Evolutionary conservation across 2,797 vertebrate genomes (phyloP), one percentile per base, ranked within the genome.

Genomic region (Danio albolineatus): DNA sequence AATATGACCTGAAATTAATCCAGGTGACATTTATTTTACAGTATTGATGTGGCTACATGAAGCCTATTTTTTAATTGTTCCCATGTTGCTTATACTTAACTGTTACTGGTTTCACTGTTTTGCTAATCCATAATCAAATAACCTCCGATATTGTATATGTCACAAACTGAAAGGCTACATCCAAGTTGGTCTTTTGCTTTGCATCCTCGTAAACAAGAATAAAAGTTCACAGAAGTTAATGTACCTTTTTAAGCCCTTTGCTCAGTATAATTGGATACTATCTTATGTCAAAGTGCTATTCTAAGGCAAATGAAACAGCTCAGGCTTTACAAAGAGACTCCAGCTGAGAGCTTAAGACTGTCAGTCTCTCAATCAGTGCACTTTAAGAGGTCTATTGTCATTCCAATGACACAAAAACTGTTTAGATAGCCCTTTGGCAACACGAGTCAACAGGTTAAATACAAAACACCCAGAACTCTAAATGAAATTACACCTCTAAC

Each of bases 321-420:
- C 57, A 66, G 57, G 9, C 59, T 51, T 38, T 54, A 91, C 89
- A 91, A 93, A 84, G 71, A 89, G 74, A 61, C 64, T 82, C 91
- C 89, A 92, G 88, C 89, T 89, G 90, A 86, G 86, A 85, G 66
- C 79, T 81, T 85, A 54, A 82, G 81, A 82, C 61, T 44, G 28
- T 81, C 76, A 86, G 75, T 82, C 80, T 76, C 66, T 73, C 72
- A 48, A 78, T 85, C 81, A 79, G 64, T 57, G 51, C 84, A 76
- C 12, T 84, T 84, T 86, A 86, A 89, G 83, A 85, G 84, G 65
- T 81, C 82, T 83, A 86, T 89, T 92, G 91, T 91, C 86, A 86
- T 76, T 76, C 83, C 79, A 76, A 48, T 73, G 12, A n/a, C 51
- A 65, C n/a, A 66, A 66, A 82, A 71, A 36, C 69, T 56, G 78